Percentiles rank a stretch among this genome's conserved stretches.
Evolutionary conservation across 64 coral and sea anemone species (phyloP).

Genomic region (Montipora efflorescens): DNA sequence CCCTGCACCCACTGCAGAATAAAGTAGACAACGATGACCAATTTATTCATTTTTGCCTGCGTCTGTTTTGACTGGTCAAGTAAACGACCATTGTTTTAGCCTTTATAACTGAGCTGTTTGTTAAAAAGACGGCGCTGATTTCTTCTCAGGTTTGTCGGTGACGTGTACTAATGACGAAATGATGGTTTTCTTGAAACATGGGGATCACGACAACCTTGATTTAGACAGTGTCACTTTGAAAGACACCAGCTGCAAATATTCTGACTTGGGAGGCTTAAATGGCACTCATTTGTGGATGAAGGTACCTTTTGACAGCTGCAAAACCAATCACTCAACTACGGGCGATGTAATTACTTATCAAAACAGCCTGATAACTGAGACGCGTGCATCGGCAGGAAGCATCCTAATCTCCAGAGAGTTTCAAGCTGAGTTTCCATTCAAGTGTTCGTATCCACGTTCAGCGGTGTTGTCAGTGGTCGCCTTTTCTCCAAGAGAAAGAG

Average conservation of each 20-base stretch:
- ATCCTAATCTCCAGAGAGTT: slow-evolving; percentile 64
- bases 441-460: slow-evolving; percentile 65
- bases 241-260: slow-evolving; percentile 52
- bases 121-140: neutral
- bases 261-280: neutral
- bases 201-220: neutral
- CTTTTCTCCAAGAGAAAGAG: slow-evolving; percentile 79
- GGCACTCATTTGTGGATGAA: slow-evolving; percentile 22
- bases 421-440: slow-evolving; percentile 76
- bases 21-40: too few species aligned
- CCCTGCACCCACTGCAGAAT: too few species aligned
- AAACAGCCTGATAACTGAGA: slow-evolving; percentile 67
- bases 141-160: slow-evolving; percentile 59
- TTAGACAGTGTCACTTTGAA: slow-evolving; percentile 50
- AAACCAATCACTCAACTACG: slow-evolving; percentile 54
- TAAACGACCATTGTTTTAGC: neutral
- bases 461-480: slow-evolving; percentile 77
- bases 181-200: slow-evolving; percentile 38
- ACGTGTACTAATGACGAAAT: slow-evolving; percentile 54
- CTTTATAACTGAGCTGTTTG: neutral
- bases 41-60: too few species aligned
- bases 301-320: slow-evolving; percentile 68
- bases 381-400: neutral
- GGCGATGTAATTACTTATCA: slow-evolving; percentile 57
- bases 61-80: too few species aligned